These are phyloP conservation scores for Drosophila carrolli DNA, from an alignment of 1,140 invertebrate species.

Conservation along the genomic window DNA sequence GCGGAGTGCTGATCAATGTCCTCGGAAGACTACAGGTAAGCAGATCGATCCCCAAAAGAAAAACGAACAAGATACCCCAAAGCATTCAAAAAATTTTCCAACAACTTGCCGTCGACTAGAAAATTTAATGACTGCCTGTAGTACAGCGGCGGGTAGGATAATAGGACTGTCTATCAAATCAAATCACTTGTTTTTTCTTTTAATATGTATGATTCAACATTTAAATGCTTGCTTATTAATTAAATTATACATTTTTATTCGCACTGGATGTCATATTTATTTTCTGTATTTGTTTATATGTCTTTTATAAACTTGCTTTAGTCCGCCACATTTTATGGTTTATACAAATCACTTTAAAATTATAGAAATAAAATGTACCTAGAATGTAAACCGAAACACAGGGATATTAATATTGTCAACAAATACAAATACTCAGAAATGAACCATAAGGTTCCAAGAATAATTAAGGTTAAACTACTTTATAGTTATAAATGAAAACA, in stretches of 20 bases:
- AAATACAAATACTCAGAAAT: no score
- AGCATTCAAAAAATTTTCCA: neutral
- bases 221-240: no score
- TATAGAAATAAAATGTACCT: neutral
- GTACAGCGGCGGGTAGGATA: constrained; percentile 18
- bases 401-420: neutral
- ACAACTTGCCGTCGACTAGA: neutral
- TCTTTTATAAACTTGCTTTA: neutral
- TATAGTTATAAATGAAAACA: no score
- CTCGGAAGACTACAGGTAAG: constrained; percentile 96
- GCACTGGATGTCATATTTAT: neutral
- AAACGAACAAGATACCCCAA: neutral
- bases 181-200: neutral
- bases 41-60: no score
- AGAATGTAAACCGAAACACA: neutral
- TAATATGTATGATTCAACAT: neutral
- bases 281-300: neutral
- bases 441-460: no score
- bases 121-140: neutral
- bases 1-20: constrained; percentile 96
- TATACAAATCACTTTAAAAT: no score
- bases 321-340: neutral
- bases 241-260: no score
- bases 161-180: constrained; percentile 19
- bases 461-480: no score